A percentile compares a stretch with the other conserved stretches of the same genome.
These are phyloP conservation scores for Atherinomorus stipes DNA, from an alignment of 2,113 vertebrate genomes.

Conservation along the genomic window DNA sequence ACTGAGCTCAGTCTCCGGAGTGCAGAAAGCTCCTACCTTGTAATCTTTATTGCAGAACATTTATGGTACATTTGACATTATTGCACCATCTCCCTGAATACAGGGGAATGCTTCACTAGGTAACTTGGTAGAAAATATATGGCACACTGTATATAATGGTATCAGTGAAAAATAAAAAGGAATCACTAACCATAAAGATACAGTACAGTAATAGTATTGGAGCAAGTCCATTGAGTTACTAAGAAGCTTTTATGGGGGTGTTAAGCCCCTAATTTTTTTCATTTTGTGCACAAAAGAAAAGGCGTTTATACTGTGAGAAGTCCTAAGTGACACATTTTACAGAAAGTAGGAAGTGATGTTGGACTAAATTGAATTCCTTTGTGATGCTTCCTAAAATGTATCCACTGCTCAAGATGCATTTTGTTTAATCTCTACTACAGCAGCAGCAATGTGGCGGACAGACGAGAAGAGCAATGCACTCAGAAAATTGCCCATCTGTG, in stretches of 20 bases:
- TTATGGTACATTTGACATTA: constrained; percentile 49
- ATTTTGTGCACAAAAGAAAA: not conserved
- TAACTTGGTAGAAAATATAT: not conserved
- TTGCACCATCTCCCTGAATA: constrained; percentile 27
- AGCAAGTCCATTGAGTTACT: not conserved
- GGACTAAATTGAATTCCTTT: not conserved
- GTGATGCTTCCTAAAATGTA: not conserved
- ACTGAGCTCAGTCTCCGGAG: not conserved
- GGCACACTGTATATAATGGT: not conserved
- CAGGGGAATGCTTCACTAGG: constrained; percentile 17
- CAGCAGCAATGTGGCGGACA: not conserved
- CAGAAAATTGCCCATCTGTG: not conserved
- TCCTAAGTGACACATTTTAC: not conserved
- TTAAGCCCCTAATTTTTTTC: not conserved
- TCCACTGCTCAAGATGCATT: not conserved
- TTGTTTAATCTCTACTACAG: not conserved
- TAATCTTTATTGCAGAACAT: constrained; percentile 24
- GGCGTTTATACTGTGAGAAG: not conserved
- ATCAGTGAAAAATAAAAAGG: constrained; percentile 5
- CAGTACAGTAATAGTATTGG: not conserved
- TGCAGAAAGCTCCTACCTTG: not conserved
- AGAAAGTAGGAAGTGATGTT: not conserved
- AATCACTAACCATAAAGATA: not conserved
- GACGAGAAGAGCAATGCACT: not conserved
- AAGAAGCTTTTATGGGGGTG: not conserved